These are phyloP conservation scores for Pogoniulus pusillus DNA, from an alignment of 2,797 vertebrate genomes.

Conservation along the genomic window DNA sequence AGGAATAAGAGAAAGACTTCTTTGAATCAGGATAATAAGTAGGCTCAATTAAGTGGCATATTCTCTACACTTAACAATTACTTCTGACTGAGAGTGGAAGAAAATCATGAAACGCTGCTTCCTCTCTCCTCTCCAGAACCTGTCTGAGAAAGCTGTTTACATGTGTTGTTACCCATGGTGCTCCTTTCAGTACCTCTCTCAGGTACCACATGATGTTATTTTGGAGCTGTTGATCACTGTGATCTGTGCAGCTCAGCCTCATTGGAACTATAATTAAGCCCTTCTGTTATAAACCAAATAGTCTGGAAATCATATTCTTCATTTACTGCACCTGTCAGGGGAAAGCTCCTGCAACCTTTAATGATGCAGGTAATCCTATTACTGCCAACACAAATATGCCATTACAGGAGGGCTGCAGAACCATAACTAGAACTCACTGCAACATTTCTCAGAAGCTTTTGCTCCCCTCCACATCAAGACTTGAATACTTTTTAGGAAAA, in stretches of 20 bases:
- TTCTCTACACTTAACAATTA: background rate
- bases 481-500: background rate
- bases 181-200: background rate
- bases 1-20: background rate
- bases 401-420: background rate
- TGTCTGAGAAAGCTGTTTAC: background rate
- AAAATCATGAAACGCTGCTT: background rate
- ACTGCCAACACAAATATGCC: background rate
- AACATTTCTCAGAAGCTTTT: background rate
- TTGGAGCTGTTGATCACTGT: background rate
- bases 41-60: background rate
- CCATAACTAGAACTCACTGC: background rate
- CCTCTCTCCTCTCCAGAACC: background rate
- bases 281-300: conserved; percentile 39
- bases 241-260: conserved; percentile 15
- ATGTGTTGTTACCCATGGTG: background rate
- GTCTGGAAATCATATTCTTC: conserved; percentile 7
- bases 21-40: background rate
- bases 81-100: background rate
- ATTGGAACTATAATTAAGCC: conserved; percentile 36
- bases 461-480: background rate
- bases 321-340: conserved; percentile 1
- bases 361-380: conserved; percentile 30
- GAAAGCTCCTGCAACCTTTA: conserved; percentile 22
- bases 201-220: background rate